Base-by-base conservation (phyloP, 1,140 invertebrate species). In the Drosophila nikananu region DNA sequence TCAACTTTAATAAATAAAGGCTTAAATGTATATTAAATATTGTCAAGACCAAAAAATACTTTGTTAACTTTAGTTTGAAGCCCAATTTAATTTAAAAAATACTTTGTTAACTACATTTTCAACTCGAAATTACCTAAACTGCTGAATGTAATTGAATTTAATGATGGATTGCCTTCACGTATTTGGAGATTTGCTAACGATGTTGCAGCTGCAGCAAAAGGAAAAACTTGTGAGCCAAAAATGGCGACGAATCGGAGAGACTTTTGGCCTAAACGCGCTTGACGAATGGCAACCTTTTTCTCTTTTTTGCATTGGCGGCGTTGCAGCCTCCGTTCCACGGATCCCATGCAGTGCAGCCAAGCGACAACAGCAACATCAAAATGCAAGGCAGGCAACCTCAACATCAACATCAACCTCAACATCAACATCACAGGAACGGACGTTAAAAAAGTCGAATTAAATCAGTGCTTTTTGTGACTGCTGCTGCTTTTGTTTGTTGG, bases 301-400 rank as follows among this genome's bases (percentile, higher is more conserved):
- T 66, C 52, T 77, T 64, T 75, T 77, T 64, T 75, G 76, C 71
- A 80, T 52, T 76, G 72, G 15, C 25, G 72, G 15, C 25, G 21
- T 2, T 39, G 55, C 81, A 84, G 77, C 65, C 54, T 61, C 66
- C 42, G 32, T 58, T 58, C 65, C 44, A 54, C 66, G 48, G 62
- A 68, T 73, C 68, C 80, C 80, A 87, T 80, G 83, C 80, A 87
- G 83, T 86, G 76, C 76, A 77, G 41, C 83, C 70, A 76, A 87
- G 83, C 82, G 60, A 75, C 63, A 67, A 82, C 46, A 62, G 13
- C 62, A 59, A 59, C 17, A 27, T 55, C 54, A 55, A 55, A 55
- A 55, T 55, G 54, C 54, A 55, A 30, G 52, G 13, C 70, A 59
- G 55, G 55, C 17, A 21, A 55, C 54, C 37, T 55, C 52, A 19